phyloP scores from a whole-genome alignment of 2,888 invertebrate species.

The Synergus laeviventris region DNA sequence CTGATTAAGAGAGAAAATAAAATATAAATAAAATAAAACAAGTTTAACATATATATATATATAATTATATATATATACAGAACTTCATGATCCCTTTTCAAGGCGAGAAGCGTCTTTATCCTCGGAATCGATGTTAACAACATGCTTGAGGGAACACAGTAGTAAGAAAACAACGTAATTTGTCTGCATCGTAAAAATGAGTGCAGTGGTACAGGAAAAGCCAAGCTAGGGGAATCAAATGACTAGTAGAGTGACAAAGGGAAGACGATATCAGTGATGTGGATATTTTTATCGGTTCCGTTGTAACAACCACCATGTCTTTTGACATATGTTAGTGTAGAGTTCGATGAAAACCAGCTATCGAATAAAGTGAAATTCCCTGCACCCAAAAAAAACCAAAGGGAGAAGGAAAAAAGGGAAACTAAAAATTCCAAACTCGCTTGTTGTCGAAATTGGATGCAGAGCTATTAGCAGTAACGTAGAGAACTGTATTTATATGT shows the following conservation, averaged over 20 bases:
- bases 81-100: slow-evolving; percentile 5
- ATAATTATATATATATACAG: too few species aligned
- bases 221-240: not conserved
- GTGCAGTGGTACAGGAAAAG: not conserved
- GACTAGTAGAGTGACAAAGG: not conserved
- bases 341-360: not conserved
- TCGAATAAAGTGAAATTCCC: not conserved
- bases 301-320: not conserved
- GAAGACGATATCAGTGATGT: not conserved
- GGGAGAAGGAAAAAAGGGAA: not conserved
- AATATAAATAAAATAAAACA: too few species aligned
- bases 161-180: slow-evolving; percentile 25
- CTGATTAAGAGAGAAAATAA: too few species aligned
- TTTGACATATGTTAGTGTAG: not conserved
- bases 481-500: too few species aligned
- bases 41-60: too few species aligned
- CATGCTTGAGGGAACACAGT: slow-evolving; percentile 4
- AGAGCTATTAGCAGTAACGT: not conserved
- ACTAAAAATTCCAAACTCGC: not conserved
- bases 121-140: slow-evolving; percentile 25
- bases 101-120: not conserved
- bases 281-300: not conserved
- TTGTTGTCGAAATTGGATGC: not conserved
- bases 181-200: slow-evolving; percentile 1
- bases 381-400: not conserved